These are phyloP conservation scores for Anthoptus insignis DNA, from an alignment of 2,888 invertebrate genomes.

Conservation along the genomic window DNA sequence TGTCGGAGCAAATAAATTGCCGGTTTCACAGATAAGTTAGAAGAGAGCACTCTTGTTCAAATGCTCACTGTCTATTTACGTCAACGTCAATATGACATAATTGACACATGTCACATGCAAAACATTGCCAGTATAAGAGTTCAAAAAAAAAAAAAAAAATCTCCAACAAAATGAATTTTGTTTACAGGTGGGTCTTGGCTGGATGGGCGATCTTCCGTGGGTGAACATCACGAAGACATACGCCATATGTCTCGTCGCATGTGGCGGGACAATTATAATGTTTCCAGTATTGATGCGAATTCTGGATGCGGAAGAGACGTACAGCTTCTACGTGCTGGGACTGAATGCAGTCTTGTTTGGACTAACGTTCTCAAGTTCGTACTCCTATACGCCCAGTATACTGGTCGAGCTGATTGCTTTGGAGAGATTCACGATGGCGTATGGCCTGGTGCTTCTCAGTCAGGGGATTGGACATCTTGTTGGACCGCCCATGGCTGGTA, in stretches of 20 bases:
- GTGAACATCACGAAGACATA: slow-evolving; percentile 95
- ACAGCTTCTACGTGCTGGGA: slow-evolving; percentile 83
- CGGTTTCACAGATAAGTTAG: no score
- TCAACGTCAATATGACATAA: no score
- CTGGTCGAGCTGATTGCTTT: slow-evolving; percentile 96
- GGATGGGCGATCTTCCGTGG: slow-evolving; percentile 96
- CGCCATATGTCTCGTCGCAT: slow-evolving; percentile 91
- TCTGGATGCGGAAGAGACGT: slow-evolving; percentile 66
- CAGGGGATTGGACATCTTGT: slow-evolving; percentile 97
- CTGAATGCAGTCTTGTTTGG: slow-evolving; percentile 91
- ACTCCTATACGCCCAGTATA: slow-evolving; percentile 97
- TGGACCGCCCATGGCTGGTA: slow-evolving; percentile 98
- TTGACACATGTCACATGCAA: no score
- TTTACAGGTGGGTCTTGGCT: slow-evolving; percentile 92
- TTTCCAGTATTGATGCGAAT: slow-evolving; percentile 86
- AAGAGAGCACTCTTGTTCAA: no score
- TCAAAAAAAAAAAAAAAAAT: no score
- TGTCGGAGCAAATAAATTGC: no score
- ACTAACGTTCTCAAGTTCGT: slow-evolving; percentile 96
- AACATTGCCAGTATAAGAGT: no score
- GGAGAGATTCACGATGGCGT: slow-evolving; percentile 97
- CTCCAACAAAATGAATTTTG: neutral
- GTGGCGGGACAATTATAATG: slow-evolving; percentile 87
- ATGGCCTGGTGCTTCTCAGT: slow-evolving; percentile 95
- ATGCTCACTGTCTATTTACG: no score